These are phyloP conservation scores for Callocephalon fimbriatum DNA, from an alignment of 2,113 vertebrate species.

Conservation along the genomic window DNA sequence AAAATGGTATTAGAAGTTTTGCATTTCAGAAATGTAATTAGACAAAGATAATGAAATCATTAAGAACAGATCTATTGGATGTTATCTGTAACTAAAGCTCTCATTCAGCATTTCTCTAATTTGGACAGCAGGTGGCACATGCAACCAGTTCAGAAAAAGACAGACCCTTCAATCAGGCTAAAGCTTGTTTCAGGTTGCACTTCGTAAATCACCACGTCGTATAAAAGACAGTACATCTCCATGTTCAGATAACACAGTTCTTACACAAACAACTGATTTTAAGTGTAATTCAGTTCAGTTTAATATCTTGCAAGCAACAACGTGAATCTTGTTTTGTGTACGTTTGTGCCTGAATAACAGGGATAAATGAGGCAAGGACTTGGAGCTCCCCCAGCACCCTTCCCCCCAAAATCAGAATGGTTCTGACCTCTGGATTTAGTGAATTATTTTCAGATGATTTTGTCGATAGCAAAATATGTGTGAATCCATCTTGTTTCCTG, in stretches of 20 bases:
- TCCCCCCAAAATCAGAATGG: not conserved
- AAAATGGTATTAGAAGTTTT: not conserved
- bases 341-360: not conserved
- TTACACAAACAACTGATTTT: not conserved
- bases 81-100: not conserved
- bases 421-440: slow-evolving; percentile 91
- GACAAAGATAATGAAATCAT: not conserved
- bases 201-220: not conserved
- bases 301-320: not conserved
- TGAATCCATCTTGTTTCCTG: slow-evolving; percentile 97
- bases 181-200: not conserved
- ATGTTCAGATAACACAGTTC: not conserved
- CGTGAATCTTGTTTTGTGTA: rapidly evolving
- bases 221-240: not conserved
- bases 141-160: slow-evolving; percentile 49
- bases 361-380: not conserved
- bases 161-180: not conserved
- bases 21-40: slow-evolving; percentile 14
- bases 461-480: slow-evolving; percentile 95
- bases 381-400: not conserved
- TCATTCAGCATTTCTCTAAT: slow-evolving; percentile 54
- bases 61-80: not conserved
- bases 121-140: slow-evolving; percentile 79
- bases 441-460: slow-evolving; percentile 97
- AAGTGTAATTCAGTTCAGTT: not conserved